These are phyloP conservation scores for Gymnosoma rotundatum DNA, from an alignment of 2,888 invertebrate genomes.

Conservation along the genomic window DNA sequence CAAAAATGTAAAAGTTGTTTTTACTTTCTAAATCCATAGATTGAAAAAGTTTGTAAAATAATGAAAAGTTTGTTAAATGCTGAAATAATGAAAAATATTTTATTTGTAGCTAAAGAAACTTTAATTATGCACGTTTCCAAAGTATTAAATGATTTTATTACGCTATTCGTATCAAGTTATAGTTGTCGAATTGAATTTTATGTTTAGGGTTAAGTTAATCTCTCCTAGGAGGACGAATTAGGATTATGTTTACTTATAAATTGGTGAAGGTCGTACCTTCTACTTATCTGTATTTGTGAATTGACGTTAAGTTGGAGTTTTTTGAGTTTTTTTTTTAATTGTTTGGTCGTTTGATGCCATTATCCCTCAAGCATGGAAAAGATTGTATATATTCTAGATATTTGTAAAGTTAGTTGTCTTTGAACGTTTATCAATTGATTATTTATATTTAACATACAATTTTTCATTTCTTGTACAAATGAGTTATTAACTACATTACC, in stretches of 20 bases:
- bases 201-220: slow-evolving; percentile 38
- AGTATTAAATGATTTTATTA: slow-evolving; percentile 1
- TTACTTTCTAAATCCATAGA: slow-evolving; percentile 14
- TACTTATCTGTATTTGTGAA: slow-evolving; percentile 14
- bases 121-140: slow-evolving; percentile 26
- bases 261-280: neutral
- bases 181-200: slow-evolving; percentile 39
- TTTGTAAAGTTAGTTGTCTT: slow-evolving; percentile 28
- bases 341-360: neutral
- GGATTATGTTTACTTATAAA: slow-evolving; percentile 6
- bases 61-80: too few relatives aligned
- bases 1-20: slow-evolving; percentile 35
- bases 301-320: too few relatives aligned
- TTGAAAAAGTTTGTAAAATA: slow-evolving; percentile 28
- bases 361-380: slow-evolving; percentile 22
- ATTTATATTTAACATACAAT: slow-evolving; percentile 35
- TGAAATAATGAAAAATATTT: slow-evolving; percentile 20
- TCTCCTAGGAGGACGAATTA: slow-evolving; percentile 26
- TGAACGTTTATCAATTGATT: slow-evolving; percentile 20
- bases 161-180: slow-evolving; percentile 1
- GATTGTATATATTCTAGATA: slow-evolving; percentile 32
- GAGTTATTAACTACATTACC: neutral
- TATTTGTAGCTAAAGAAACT: slow-evolving; percentile 3
- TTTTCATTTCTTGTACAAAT: slow-evolving; percentile 16
- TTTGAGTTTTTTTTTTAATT: too few relatives aligned